Base-by-base conservation (phyloP, 2,888 invertebrate species). In the Alviniconcha strummeri region DNA sequence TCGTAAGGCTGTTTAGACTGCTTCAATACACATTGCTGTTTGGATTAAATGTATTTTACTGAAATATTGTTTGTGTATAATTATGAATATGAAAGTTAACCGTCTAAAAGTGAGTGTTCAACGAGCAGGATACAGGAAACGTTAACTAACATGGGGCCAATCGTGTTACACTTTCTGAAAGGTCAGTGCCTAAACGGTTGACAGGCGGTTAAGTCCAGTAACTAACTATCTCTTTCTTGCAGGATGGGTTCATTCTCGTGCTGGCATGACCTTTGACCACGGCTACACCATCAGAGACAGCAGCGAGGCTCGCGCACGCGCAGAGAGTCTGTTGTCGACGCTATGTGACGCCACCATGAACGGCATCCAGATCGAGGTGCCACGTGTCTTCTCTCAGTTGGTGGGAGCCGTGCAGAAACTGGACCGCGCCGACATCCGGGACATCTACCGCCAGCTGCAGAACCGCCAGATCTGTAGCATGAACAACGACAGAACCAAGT, bases 321-420 rank as follows among this genome's bases (percentile, higher is more conserved):
- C 83, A 19, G 84, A 85, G 76, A 60, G 17, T 64, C 88, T 90
- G 54, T 87, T 93, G 55, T 77, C 79, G 36, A 87, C 90, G 52
- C 86, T 93, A 80, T 93, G 93, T 86, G 75, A 76, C 3, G 72
- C 84, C 7, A 91, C 93, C 11, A 83, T 88, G 71, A 89, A 91
- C 6, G 94, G 94, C 75, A 91, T 95, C 52, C 90, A 92, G 11
- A 90, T 93, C 0, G 90, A 93, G n/a, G 93, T 94, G 6, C 94
- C 95, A 0, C 87, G 89, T 17, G 90, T 94, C 74, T 95, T 95
- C 90, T 89, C 93, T 13, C 90, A 92, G 9, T 92, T 95, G n/a
- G 91, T 95, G 60, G 90, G 91, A 82, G 87, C 90, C 52, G 91
- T 95, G 85, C 91, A 93, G 84, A 87, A 90, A 69, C 88, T 95